phyloP scores from a whole-genome alignment of 2,888 invertebrate species.

The Rhopalosiphum nymphaeae region DNA sequence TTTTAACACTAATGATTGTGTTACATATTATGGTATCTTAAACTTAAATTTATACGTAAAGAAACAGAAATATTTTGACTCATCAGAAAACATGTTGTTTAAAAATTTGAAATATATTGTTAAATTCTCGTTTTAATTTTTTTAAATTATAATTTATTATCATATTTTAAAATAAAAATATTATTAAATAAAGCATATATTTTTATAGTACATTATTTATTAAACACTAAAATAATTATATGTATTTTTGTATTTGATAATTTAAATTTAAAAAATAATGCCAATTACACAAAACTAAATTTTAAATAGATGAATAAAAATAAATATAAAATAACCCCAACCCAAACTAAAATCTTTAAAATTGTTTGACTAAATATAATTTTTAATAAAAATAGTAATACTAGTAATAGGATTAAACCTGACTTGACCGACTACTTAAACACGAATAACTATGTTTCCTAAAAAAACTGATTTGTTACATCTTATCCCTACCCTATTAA shows the following conservation, averaged over 20 bases:
- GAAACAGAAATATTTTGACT: not conserved
- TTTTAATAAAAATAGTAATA: not conserved
- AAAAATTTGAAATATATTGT: not conserved
- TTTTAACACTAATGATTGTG: not conserved
- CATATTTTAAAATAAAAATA: not conserved
- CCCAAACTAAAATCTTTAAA: not conserved
- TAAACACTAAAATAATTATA: not conserved
- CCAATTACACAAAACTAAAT: not conserved
- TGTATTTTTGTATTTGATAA: not conserved
- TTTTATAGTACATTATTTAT: not conserved
- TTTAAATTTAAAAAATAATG: not conserved
- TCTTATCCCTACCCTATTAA: not conserved
- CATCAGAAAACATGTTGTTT: not conserved
- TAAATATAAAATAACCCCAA: too few relatives aligned
- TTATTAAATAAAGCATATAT: not conserved
- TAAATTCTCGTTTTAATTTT: not conserved
- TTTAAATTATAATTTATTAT: too few relatives aligned
- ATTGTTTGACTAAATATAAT: not conserved
- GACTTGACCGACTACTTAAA: not conserved
- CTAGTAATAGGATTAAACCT: not conserved
- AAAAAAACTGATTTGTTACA: not conserved
- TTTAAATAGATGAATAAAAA: not conserved
- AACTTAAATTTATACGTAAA: not conserved
- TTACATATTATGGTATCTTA: too few relatives aligned
- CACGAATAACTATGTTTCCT: not conserved